These are phyloP conservation scores for Hylyphantes graminicola DNA, from an alignment of 1,140 invertebrate species.

Conservation along the genomic window DNA sequence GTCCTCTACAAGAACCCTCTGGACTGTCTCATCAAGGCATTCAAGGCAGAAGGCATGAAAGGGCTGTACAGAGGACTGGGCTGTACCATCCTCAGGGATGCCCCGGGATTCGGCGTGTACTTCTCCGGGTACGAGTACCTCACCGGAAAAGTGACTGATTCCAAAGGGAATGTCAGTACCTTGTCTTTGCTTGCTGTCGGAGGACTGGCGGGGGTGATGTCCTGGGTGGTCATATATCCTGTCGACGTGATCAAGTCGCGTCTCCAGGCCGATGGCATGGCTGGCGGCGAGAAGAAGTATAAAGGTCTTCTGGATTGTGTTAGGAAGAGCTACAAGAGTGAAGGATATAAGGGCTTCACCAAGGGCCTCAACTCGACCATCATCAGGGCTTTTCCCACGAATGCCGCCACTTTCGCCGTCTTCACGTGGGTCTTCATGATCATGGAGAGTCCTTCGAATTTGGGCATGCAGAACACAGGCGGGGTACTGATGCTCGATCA, in stretches of 20 bases:
- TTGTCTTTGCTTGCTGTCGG: slow-evolving; percentile 79
- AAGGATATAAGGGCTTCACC: slow-evolving; percentile 77
- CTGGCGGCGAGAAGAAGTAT: slow-evolving; percentile 71
- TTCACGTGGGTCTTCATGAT: slow-evolving; percentile 75
- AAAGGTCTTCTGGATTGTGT: slow-evolving; percentile 79
- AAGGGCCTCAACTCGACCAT: slow-evolving; percentile 81
- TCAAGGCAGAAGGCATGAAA: slow-evolving; percentile 74
- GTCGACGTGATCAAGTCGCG: slow-evolving; percentile 90
- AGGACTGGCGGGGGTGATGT: slow-evolving; percentile 82
- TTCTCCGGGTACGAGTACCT: slow-evolving; percentile 82
- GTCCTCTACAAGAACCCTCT: slow-evolving; percentile 71
- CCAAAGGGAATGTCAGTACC: slow-evolving; percentile 68
- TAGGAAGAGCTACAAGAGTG: slow-evolving; percentile 74
- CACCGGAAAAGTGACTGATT: slow-evolving; percentile 65
- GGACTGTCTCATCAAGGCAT: slow-evolving; percentile 76
- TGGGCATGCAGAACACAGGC: slow-evolving; percentile 15
- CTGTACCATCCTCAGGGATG: slow-evolving; percentile 80
- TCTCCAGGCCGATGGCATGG: slow-evolving; percentile 80
- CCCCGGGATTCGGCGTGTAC: slow-evolving; percentile 76
- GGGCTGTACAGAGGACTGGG: slow-evolving; percentile 81
- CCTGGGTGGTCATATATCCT: slow-evolving; percentile 89
- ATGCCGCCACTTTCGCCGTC: slow-evolving; percentile 88
- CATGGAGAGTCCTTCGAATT: slow-evolving; percentile 4
- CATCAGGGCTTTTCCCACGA: slow-evolving; percentile 89
- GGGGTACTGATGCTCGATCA: slow-evolving; percentile 38